Percentiles rank a stretch among this genome's conserved stretches.
These are phyloP conservation scores for Coilia nasus DNA, from an alignment of 2,797 vertebrate genomes.

Conservation along the genomic window DNA sequence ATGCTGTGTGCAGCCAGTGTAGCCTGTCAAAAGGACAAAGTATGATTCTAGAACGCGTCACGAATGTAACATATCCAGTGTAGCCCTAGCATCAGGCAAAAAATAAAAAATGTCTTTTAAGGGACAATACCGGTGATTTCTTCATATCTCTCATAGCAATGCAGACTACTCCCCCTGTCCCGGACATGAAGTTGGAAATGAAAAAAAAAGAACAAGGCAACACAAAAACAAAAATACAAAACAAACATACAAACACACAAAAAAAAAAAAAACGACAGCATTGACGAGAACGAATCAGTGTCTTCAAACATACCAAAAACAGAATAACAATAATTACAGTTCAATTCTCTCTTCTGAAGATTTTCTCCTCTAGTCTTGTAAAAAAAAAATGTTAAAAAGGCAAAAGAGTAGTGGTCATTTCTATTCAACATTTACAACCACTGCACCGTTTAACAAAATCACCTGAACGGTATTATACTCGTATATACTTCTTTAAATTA, in stretches of 20 bases:
- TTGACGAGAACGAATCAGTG: constrained; percentile 72
- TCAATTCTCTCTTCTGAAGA: constrained; percentile 48
- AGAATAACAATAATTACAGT: constrained; percentile 70
- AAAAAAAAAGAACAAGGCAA: constrained; percentile 54
- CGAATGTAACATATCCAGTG: no score
- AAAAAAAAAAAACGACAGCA: constrained; percentile 61
- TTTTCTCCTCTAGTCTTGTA: constrained; percentile 44
- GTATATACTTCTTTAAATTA: constrained; percentile 44
- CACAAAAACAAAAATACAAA: constrained; percentile 28
- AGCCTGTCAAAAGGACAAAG: no score
- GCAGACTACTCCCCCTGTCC: constrained; percentile 70
- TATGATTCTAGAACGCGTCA: no score
- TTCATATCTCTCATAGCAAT: constrained; percentile 49
- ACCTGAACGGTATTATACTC: constrained; percentile 51
- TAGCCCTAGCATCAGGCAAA: no score
- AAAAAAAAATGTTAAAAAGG: constrained; percentile 38
- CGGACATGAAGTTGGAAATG: constrained; percentile 61
- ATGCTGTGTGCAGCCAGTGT: no score
- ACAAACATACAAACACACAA: no score
- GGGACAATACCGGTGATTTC: not conserved
- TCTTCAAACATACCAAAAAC: constrained; percentile 72
- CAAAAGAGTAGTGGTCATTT: constrained; percentile 57
- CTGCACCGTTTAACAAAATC: constrained; percentile 45
- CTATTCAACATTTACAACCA: constrained; percentile 49
- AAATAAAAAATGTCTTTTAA: not conserved